Percentiles rank a stretch among this genome's conserved stretches.
Conservation (phyloP, 2,113 vertebrate genomes). For the Zapornia atra region DNA sequence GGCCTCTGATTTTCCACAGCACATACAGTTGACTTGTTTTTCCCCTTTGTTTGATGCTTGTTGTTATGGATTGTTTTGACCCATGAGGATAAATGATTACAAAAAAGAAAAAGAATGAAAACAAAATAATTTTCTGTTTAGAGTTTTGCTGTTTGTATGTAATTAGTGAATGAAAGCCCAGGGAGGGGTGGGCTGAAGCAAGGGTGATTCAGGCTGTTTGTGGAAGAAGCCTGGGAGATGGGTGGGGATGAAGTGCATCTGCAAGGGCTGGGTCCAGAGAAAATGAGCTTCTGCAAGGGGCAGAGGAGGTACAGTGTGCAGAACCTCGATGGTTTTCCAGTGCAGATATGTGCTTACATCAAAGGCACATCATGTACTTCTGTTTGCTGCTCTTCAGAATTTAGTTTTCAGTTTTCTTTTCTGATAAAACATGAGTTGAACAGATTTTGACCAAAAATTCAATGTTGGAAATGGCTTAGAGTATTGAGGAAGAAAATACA, state of each 20-base stretch:
- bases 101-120: neutral
- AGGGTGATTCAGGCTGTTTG: neutral
- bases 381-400: neutral
- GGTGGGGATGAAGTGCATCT: neutral
- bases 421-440: neutral
- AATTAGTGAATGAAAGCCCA: neutral
- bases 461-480: neutral
- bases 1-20: neutral
- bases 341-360: rapidly evolving
- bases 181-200: neutral
- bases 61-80: conserved; percentile 40
- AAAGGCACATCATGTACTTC: neutral
- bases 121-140: conserved; percentile 34
- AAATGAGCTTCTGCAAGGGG: neutral
- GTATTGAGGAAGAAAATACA: neutral
- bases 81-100: neutral
- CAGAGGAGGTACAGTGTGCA: neutral
- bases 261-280: neutral
- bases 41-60: neutral
- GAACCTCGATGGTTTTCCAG: neutral
- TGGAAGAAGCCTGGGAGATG: neutral
- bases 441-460: neutral
- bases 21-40: neutral
- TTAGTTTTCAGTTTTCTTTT: neutral
- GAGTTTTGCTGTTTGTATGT: neutral